Evolutionary conservation across 2,888 invertebrate species (phyloP), one percentile per base, ranked within the genome.

Genomic region (Cataglyphis livida): DNA sequence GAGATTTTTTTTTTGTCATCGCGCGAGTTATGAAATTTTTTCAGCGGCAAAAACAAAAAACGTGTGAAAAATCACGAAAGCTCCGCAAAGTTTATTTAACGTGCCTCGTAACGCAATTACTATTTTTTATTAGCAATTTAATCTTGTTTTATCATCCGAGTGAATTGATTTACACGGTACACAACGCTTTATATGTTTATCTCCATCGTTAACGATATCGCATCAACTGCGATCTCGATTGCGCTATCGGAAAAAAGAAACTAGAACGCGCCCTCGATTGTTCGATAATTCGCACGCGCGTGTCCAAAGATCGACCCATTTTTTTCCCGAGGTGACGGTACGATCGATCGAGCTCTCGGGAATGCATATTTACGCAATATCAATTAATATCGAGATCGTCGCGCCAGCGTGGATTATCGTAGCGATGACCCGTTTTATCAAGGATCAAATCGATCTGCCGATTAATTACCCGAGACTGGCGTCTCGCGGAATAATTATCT

Each of bases 341-440:
- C 65, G 73, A 78, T 78, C 78, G 78, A 79, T 79, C 76, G 68
- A 76, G 76, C 76, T 21, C 59, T 78, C 70, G 70, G 25, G 35
- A 78, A 71, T 21, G 73, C 59, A 35, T 59, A 70, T 82, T 82
- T 82, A 82, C 68, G 82, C 78, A 70, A 44, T 44, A 62, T 78
- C 64, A 76, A 82, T 82, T 82, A 78, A 62, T 32, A 15, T 12
- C 59, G 75, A 62, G n/a, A 51, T 51, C 18, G 51, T 51, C n/a
- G n/a, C 41, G n/a, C 59, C 64, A 32, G 48, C 6, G 21, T 35
- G 41, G 32, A 57, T 59, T 44, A 59, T 25, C 44, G 18, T 59
- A 79, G 61, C 51, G 54, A 12, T 25, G 59, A 59, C 59, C 38
- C 66, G 71, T 9, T 79, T 70, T 25, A 44, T 79, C 59, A 59